Evolutionary conservation across 2,888 invertebrate genomes (phyloP), one percentile per base, ranked within the genome.

Genomic region (Polietes domitor): DNA sequence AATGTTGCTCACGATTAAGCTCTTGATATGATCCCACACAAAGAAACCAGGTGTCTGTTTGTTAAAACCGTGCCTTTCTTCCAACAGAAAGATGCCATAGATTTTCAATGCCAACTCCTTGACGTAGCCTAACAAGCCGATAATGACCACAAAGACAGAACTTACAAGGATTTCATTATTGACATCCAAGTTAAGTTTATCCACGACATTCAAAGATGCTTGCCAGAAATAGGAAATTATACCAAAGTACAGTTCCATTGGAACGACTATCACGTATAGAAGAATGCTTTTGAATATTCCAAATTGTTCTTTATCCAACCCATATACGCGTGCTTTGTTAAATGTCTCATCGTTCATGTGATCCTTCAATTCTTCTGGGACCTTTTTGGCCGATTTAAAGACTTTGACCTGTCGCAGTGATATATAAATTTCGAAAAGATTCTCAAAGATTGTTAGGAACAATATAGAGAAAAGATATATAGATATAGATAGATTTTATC

Each of bases 41-140:
- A 97, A 99, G 92, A 99, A 99, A 68, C 94, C 94, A 2, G 95
- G 92, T 0, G 98, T 99, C 94, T 99, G 98, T 91, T 99, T 99
- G 91, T 99, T 99, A 90, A 99, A 99, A 1, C 99, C 99, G 93
- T 98, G 98, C 88, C 95, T 96, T 91, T 98, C 96, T 93, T 99
- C 99, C 76, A 99, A 93, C 0, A 98, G 95, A 94, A 99, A 99
- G 21, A 96, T 97, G 80, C 95, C 94, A 92, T 99, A 99, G 70
- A 98, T 93, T 73, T 94, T 95, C 89, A 98, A 96, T 12, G 99
- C 99, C 89, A 98, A 92, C 86, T 95, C 95, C 19, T 95, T 93
- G 61, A 97, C 88, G 53, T 95, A 94, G 86, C 95, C 95, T 85
- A 96, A 93, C 9, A 96, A 87, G 86, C 96, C 96, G 53, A 96